Conservation (phyloP, 2,797 vertebrate species). For the Hipposideros larvatus region DNA sequence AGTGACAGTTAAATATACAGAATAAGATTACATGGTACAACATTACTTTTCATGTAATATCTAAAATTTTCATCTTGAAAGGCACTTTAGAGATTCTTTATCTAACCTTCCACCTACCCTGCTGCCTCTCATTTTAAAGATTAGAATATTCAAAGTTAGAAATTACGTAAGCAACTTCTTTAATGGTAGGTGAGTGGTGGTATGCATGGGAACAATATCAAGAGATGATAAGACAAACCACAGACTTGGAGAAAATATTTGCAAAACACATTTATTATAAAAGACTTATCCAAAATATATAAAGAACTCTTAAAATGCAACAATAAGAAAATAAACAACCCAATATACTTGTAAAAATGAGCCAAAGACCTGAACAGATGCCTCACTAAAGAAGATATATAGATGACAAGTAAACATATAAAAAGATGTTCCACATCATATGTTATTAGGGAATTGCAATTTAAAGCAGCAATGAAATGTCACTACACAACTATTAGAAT, state of each 20-base stretch:
- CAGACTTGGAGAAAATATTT: not conserved
- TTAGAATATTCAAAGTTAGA: not conserved
- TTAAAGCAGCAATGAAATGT: not conserved
- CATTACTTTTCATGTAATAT: not conserved
- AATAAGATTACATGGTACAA: not conserved
- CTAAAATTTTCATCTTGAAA: slow-evolving; percentile 14
- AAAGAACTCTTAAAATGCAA: not conserved
- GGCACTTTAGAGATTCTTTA: not conserved
- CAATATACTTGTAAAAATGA: not conserved
- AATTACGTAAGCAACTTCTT: not conserved
- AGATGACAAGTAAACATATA: not conserved
- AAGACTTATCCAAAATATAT: not conserved
- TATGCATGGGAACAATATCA: not conserved
- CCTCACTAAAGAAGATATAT: not conserved
- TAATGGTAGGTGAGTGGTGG: not conserved
- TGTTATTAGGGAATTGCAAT: not conserved
- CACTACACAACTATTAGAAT: not conserved
- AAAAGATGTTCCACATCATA: not conserved
- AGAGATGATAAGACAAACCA: not conserved
- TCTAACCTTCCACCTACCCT: not conserved
- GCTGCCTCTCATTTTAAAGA: not conserved
- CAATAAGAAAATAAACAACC: not conserved
- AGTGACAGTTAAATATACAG: not conserved
- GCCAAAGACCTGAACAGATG: not conserved
- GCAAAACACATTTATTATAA: not conserved